Conservation (phyloP, 2,888 invertebrate genomes). For the Torymus tubicola region DNA sequence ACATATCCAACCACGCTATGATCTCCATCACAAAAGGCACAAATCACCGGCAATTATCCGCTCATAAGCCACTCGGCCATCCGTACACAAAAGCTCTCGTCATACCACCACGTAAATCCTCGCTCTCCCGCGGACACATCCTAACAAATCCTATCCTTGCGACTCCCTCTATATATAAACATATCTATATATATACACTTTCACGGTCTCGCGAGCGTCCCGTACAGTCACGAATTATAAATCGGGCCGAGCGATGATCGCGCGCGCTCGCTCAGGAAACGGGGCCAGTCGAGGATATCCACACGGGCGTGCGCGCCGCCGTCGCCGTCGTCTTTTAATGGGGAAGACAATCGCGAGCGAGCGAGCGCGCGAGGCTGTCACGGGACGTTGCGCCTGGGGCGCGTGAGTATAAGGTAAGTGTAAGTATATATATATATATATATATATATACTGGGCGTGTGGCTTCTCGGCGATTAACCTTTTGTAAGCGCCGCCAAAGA, state of each 20-base stretch:
- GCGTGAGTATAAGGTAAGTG: no score
- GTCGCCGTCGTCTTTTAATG: conserved; percentile 32
- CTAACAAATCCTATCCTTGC: no score
- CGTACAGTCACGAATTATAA: conserved; percentile 55
- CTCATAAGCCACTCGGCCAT: neutral
- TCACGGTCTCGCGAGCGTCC: conserved; percentile 34
- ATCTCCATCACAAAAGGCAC: no score
- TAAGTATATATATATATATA: no score
- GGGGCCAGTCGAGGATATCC: conserved; percentile 71
- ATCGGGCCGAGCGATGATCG: conserved; percentile 56
- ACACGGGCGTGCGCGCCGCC: conserved; percentile 7
- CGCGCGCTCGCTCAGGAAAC: conserved; percentile 70
- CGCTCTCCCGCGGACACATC: no score
- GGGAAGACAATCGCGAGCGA: conserved; percentile 32
- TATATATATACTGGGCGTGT: neutral
- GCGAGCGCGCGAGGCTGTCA: neutral
- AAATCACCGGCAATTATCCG: neutral
- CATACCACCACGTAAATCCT: no score
- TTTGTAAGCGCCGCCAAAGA: neutral
- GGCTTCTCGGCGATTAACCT: neutral
- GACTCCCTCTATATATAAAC: no score
- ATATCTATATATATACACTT: no score
- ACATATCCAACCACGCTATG: no score
- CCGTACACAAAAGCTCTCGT: no score
- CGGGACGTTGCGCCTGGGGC: conserved; percentile 1